Base-by-base conservation (phyloP, 2,113 vertebrate species). In the Noturus placidus region DNA sequence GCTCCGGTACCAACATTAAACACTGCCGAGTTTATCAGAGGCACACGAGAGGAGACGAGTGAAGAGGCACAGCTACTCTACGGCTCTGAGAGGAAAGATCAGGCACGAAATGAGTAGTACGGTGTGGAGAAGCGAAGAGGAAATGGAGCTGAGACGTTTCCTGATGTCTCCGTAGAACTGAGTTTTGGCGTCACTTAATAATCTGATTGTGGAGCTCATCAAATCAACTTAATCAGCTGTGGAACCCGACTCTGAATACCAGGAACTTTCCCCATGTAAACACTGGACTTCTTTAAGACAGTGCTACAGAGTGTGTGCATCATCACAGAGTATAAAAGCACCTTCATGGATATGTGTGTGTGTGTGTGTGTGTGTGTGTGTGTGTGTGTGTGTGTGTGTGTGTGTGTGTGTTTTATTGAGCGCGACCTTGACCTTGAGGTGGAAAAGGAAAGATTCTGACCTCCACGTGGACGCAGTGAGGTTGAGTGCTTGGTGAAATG, bases 1-100 rank as follows among this genome's bases (percentile, higher is more conserved):
- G 83, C 89, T 93, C 84, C 30, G 38, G 10, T 52, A 33, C 89
- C 92, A 90, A 91, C 89, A 88, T 87, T 85, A 76, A 90, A 91
- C 81, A 85, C 87, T 74, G 61, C 61, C 83, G 89, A 91, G 91
- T 91, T 93, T 90, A 90, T 88, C 89, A 82, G 59, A 69, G 56
- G 11, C 7, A 85, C 86, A 27, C 42, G 8, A 76, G 72, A 27
- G 38, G 19, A 27, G 50, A 50, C 27, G 42, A 20, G 22, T 46
- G 38, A 46, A 76, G 72, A 76, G 38, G 50, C 72, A 11, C 38
- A 25, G 22, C 72, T 42, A 22, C 46, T 46, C 20, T 25, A 22
- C 33, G 22, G 70, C 22, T 42, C 70, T 0, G 67, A 69, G 67
- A 65, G 57, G n/a, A 25, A 46, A 25, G 1, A 38, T 17, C 33